Base-by-base conservation (phyloP, 2,797 vertebrate genomes). In the Gadopsis bispinosus region DNA sequence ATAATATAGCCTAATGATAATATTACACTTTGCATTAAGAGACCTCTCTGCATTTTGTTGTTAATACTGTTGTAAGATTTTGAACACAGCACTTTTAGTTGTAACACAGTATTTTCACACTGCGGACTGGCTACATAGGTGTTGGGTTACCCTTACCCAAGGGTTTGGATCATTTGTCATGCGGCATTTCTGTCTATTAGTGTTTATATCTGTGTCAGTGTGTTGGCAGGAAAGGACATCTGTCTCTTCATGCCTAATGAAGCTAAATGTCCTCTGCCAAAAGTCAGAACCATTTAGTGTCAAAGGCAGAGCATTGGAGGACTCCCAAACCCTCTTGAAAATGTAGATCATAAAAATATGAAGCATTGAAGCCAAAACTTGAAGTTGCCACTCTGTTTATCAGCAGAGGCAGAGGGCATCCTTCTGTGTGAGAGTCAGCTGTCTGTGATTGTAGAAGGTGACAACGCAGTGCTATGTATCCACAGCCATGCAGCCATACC, bases 361-460 rank as follows among this genome's bases (percentile, higher is more conserved):
- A 61, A 81, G 51, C 19, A 17, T 16, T 20, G 48, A 50, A 63
- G 43, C 56, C 77, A 68, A 41, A 14, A 59, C 67, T 75, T 26
- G 26, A 65, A 65, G 33, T 71, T 69, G 41, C 37, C 62, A 48
- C 61, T 9, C 16, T 53, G 81, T 69, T 82, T 86, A 65, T n/a
- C 51, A 53, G 37, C 35, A 55, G 50, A 69, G 48, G 20, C 48
- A 53, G 39, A 13, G 43, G 26, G 51, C 5, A 41, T 59, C 55
- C 35, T 65, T 31, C 72, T 50, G 78, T 26, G 77, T 68, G 76
- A 61, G 73, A 64, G 69, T 92, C 91, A 93, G 92, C 88, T 92
- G 93, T 75, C 70, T 80, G 89, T 74, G 83, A 90, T 45, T 74
- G 73, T 39, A 92, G 89, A 91, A 86, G 54, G 86, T 85, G 88